A percentile compares a stretch with the other conserved stretches of the same genome.
phyloP scores from a whole-genome alignment of 2,113 vertebrate genomes.

The Mesoclemmys tuberculata region DNA sequence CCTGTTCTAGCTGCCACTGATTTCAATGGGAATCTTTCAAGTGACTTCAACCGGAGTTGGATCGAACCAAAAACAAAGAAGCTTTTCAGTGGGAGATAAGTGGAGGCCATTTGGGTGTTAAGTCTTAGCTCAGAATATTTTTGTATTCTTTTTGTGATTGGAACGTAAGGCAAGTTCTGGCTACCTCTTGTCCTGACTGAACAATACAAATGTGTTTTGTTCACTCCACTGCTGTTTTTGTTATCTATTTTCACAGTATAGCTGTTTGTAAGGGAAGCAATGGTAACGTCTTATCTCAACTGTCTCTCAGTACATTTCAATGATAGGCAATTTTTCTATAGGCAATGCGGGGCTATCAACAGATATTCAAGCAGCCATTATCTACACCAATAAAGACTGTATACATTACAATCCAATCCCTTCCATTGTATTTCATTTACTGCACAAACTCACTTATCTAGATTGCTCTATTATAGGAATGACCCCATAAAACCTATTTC shows the following conservation, averaged over 20 bases:
- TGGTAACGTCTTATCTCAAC: not conserved
- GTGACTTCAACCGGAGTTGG: not conserved
- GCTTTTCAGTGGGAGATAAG: not conserved
- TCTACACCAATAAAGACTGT: not conserved
- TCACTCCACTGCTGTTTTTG: not conserved
- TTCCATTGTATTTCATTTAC: constrained; percentile 43
- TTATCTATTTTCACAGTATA: not conserved
- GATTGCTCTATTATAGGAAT: not conserved
- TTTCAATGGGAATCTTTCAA: not conserved
- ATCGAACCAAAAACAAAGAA: not conserved
- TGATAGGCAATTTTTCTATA: not conserved
- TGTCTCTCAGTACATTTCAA: not conserved
- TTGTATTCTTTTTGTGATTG: not conserved
- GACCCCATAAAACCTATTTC: constrained; percentile 34
- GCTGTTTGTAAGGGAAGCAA: not conserved
- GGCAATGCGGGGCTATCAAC: not conserved
- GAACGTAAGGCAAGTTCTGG: not conserved
- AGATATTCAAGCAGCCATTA: not conserved
- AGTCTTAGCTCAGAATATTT: not conserved
- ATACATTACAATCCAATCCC: not conserved
- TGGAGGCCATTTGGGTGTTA: not conserved
- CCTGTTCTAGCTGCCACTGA: not conserved
- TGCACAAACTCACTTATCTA: constrained; percentile 44
- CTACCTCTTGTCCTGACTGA: not conserved
- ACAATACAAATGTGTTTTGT: not conserved